These are phyloP conservation scores for Drosophila pallidifrons DNA, from an alignment of 1,140 invertebrate species.

Conservation along the genomic window DNA sequence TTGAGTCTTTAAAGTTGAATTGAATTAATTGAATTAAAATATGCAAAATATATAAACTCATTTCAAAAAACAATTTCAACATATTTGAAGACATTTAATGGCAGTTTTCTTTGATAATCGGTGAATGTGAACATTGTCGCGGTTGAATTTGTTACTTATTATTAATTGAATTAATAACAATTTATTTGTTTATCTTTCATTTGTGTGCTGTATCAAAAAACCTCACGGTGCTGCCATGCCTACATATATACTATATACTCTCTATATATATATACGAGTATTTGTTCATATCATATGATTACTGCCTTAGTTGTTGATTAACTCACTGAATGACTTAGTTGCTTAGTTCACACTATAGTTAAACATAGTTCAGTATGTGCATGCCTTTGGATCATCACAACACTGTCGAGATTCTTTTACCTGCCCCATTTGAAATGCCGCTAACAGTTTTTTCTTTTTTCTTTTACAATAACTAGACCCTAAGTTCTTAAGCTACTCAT, in stretches of 20 bases:
- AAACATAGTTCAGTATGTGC: constrained; percentile 77
- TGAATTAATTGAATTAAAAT: constrained; percentile 22
- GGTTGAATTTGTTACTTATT: constrained; percentile 47
- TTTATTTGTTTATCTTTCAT: constrained; percentile 28
- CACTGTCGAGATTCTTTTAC: constrained; percentile 77
- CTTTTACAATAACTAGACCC: constrained; percentile 36
- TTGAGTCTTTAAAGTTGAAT: constrained; percentile 33
- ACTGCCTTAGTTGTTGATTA: constrained; percentile 29
- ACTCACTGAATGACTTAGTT: constrained; percentile 54
- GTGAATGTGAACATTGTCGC: constrained; percentile 54
- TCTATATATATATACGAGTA: neutral
- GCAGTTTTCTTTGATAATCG: constrained; percentile 61
- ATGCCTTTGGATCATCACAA: constrained; percentile 79
- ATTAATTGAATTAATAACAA: constrained; percentile 68
- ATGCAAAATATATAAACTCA: constrained; percentile 13
- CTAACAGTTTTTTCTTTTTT: constrained; percentile 48
- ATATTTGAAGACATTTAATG: constrained; percentile 61
- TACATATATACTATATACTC: constrained; percentile 20
- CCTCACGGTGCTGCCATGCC: constrained; percentile 50
- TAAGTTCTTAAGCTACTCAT: constrained; percentile 51
- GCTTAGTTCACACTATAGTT: constrained; percentile 33
- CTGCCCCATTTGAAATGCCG: constrained; percentile 49
- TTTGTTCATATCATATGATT: constrained; percentile 36
- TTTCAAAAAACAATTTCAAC: constrained; percentile 38
- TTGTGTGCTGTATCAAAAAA: constrained; percentile 64